A percentile compares a stretch with the other conserved stretches of the same genome.
Evolutionary conservation across 2,888 invertebrate species (phyloP).

Genomic region (Drosophila borealis): DNA sequence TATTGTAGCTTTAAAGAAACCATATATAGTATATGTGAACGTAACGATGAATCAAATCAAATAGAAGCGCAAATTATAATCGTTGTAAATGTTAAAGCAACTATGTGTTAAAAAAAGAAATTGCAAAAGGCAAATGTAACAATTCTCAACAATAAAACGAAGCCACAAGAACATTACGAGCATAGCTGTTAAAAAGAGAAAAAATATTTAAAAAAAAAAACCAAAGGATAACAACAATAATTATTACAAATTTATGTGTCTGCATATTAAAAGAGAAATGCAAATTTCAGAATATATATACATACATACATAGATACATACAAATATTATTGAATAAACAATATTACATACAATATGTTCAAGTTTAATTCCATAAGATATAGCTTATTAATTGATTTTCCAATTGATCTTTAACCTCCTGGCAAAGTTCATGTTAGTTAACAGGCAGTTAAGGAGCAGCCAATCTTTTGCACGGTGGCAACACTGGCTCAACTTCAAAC

Average conservation of each 20-base stretch:
- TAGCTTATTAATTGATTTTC: no score
- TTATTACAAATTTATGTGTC: conserved; percentile 56
- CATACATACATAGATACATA: conserved; percentile 19
- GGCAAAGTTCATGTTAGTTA: not conserved
- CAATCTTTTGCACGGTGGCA: no score
- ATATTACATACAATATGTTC: conserved; percentile 18
- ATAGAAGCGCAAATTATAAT: conserved; percentile 44
- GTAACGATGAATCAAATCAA: conserved; percentile 36
- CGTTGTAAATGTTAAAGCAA: conserved; percentile 63
- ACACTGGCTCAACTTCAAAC: no score
- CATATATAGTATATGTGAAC: conserved; percentile 15
- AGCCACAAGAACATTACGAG: conserved; percentile 35
- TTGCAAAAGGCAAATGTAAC: conserved; percentile 33
- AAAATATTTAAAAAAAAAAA: conserved; percentile 16
- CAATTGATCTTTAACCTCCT: no score
- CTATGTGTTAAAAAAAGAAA: conserved; percentile 46
- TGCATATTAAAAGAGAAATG: conserved; percentile 44
- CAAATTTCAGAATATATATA: conserved; percentile 17
- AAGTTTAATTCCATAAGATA: no score
- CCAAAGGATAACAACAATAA: conserved; percentile 39
- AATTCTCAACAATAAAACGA: conserved; percentile 50
- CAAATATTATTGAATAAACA: conserved; percentile 27
- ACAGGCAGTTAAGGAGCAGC: no score
- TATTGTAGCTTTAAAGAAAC: conserved; percentile 60
- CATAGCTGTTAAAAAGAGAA: conserved; percentile 32